Conservation (phyloP, 2,888 invertebrate species). For the Odontomyia ornata region DNA sequence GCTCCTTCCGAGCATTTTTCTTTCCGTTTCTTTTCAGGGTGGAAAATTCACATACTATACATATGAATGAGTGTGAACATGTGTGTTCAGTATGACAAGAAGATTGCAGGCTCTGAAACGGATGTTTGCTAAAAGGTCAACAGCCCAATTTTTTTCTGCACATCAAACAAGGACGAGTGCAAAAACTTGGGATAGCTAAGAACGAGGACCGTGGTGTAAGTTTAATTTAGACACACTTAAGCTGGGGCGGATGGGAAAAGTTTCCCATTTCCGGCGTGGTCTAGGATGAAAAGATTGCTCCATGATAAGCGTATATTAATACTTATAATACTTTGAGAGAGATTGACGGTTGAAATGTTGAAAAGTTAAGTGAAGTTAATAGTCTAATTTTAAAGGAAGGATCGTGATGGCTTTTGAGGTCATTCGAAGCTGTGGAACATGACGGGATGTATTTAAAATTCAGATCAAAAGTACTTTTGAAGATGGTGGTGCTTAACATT, state of each 20-base stretch:
- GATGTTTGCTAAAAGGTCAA: conserved; percentile 38
- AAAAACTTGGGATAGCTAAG: background rate
- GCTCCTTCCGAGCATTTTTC: background rate
- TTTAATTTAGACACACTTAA: conserved; percentile 9
- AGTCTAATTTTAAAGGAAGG: too few species aligned
- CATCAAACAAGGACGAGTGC: background rate
- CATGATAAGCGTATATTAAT: conserved; percentile 14
- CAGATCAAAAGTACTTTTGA: too few species aligned
- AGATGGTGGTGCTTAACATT: too few species aligned
- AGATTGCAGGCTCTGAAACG: conserved; percentile 4
- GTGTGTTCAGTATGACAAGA: background rate
- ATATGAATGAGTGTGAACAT: conserved; percentile 30
- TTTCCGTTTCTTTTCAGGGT: background rate
- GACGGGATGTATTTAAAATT: too few species aligned
- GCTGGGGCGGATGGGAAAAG: conserved; percentile 27
- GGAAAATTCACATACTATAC: background rate
- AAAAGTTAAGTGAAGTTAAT: too few species aligned
- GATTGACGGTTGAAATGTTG: background rate
- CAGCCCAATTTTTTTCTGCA: conserved; percentile 31
- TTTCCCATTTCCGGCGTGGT: conserved; percentile 23
- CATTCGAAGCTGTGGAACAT: too few species aligned
- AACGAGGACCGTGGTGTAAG: background rate
- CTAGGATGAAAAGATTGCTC: conserved; percentile 21
- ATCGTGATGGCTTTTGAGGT: too few species aligned
- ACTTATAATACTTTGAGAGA: conserved; percentile 24